Percentiles rank a stretch among this genome's conserved stretches.
Conservation (phyloP, 2,113 vertebrate genomes). For the Prochilodus magdalenae region DNA sequence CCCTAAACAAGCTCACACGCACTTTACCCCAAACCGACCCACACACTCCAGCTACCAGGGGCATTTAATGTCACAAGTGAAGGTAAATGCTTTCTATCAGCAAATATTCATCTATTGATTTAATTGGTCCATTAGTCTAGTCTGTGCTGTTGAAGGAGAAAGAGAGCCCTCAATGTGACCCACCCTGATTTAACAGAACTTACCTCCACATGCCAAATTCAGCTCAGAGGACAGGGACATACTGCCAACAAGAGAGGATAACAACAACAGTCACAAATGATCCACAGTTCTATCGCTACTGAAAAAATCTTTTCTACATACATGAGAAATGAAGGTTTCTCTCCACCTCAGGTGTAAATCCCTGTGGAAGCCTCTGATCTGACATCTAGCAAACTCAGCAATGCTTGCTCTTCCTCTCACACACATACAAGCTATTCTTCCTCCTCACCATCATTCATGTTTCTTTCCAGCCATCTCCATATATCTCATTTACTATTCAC, state of each 20-base stretch:
- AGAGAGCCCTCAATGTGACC: background rate
- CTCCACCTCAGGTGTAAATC: background rate
- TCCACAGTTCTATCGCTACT: background rate
- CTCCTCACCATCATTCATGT: background rate
- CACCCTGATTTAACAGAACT: constrained; percentile 3
- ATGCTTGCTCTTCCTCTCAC: constrained; percentile 28
- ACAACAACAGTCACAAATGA: background rate
- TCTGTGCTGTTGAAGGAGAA: constrained; percentile 21
- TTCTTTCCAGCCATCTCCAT: background rate
- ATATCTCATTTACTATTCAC: too few species aligned
- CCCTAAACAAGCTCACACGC: background rate
- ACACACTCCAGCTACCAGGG: background rate
- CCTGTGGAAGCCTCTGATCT: background rate
- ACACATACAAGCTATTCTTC: background rate
- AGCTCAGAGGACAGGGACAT: background rate
- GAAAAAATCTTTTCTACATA: background rate
- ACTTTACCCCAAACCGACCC: background rate
- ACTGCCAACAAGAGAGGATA: background rate
- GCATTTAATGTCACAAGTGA: background rate
- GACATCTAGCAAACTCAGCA: background rate
- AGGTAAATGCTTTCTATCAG: background rate
- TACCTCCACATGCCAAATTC: constrained; percentile 3
- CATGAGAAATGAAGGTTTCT: background rate
- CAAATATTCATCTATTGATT: constrained; percentile 18
- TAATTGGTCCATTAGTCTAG: background rate